Evolutionary conservation across 1,140 invertebrate genomes (phyloP).

Genomic region (Solenopsis invicta): DNA sequence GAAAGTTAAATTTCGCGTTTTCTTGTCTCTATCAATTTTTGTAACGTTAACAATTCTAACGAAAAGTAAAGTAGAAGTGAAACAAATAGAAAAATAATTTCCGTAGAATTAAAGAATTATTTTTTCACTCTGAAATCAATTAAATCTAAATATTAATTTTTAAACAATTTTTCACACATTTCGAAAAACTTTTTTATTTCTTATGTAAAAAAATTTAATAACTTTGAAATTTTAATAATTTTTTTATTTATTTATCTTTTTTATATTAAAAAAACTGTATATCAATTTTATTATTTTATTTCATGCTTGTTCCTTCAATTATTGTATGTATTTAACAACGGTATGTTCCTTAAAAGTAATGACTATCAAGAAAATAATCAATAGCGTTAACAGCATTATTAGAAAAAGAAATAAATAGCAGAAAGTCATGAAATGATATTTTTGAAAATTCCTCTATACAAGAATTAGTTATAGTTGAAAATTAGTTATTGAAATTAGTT

Average conservation of each 20-base stretch:
- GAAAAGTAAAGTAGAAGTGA: neutral
- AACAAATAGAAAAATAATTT: neutral
- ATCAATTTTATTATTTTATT: neutral
- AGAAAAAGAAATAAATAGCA: neutral
- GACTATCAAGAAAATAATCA: neutral
- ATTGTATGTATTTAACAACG: neutral
- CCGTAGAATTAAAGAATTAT: neutral
- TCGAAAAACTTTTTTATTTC: neutral
- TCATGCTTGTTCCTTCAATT: neutral
- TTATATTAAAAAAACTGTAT: neutral
- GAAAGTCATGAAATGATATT: slow-evolving; percentile 35
- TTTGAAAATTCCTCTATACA: slow-evolving; percentile 46
- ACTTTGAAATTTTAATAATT: neutral
- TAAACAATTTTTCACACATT: neutral
- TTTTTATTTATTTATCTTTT: neutral
- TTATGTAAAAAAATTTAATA: slow-evolving; percentile 18
- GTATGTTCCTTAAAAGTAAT: neutral
- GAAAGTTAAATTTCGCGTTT: neutral
- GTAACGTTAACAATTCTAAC: neutral
- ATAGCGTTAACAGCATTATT: neutral
- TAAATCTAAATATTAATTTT: neutral
- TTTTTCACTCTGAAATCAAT: neutral
- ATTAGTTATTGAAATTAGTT: slow-evolving; percentile 26
- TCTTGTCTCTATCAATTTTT: slow-evolving; percentile 10
- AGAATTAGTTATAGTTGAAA: slow-evolving; percentile 34